A percentile compares a stretch with the other conserved stretches of the same genome.
These are phyloP conservation scores for Stomatorhinus ivindoensis DNA, from an alignment of 2,113 vertebrate genomes.

Conservation along the genomic window DNA sequence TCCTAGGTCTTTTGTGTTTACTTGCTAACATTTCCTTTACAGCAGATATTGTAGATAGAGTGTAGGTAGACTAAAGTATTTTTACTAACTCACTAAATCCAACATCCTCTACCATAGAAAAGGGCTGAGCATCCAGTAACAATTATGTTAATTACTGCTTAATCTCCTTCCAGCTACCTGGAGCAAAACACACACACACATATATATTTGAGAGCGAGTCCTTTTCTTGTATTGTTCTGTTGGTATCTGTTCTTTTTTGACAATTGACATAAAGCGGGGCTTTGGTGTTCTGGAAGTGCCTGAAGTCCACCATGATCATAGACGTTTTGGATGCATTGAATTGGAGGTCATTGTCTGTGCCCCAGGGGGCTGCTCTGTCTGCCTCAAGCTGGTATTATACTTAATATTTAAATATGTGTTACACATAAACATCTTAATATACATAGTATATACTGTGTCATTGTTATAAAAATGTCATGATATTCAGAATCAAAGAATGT, in stretches of 20 bases:
- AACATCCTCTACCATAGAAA: neutral
- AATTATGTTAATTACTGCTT: neutral
- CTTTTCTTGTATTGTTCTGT: neutral
- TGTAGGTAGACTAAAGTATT: too few species aligned
- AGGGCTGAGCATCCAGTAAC: neutral
- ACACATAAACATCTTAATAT: neutral
- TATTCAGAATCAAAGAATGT: neutral
- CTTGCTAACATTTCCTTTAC: neutral
- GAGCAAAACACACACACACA: neutral
- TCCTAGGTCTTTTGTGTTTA: neutral
- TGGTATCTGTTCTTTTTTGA: neutral
- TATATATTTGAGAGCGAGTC: neutral
- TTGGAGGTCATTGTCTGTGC: neutral
- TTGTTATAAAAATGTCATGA: neutral
- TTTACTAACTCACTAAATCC: neutral
- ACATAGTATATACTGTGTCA: neutral
- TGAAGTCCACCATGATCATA: neutral
- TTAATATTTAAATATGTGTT: neutral
- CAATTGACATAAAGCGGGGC: neutral
- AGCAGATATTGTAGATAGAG: neutral
- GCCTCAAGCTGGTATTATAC: neutral
- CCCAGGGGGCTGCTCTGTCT: neutral
- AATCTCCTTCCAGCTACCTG: neutral
- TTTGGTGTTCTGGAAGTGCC: neutral
- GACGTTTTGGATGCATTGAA: neutral